A percentile compares a stretch with the other conserved stretches of the same genome.
These are phyloP conservation scores for Polyploca ridens DNA, from an alignment of 2,888 invertebrate genomes.

Conservation along the genomic window DNA sequence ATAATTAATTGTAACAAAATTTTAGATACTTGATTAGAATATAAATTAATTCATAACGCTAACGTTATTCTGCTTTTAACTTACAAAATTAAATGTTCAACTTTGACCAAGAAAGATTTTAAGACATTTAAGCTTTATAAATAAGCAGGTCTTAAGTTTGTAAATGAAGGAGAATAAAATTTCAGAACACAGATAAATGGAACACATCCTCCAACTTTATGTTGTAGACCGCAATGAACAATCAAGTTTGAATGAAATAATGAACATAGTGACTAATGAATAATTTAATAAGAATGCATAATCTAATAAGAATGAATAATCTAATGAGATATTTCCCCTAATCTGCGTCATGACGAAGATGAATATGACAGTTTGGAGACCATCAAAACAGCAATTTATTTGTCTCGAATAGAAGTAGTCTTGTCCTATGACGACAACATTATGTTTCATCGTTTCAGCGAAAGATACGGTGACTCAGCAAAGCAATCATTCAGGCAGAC, in stretches of 20 bases:
- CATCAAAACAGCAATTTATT: constrained; percentile 42
- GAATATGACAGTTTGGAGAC: constrained; percentile 19
- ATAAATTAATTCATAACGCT: too few species aligned
- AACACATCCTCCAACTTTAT: not conserved
- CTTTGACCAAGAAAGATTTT: too few species aligned
- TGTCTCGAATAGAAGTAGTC: constrained; percentile 33
- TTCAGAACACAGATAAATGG: constrained; percentile 2
- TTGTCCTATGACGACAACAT: constrained; percentile 45
- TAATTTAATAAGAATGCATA: not conserved
- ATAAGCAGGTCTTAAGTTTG: too few species aligned
- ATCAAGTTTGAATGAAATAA: too few species aligned
- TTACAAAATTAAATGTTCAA: too few species aligned
- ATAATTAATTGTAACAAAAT: too few species aligned
- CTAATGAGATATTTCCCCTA: constrained; percentile 10
- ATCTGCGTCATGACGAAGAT: constrained; percentile 16
- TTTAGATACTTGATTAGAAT: too few species aligned
- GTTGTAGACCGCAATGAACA: not conserved
- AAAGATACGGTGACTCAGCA: constrained; percentile 63
- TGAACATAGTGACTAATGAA: too few species aligned
- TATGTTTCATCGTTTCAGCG: constrained; percentile 71
- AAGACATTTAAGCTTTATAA: too few species aligned
- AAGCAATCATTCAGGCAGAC: constrained; percentile 52
- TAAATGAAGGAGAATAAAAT: not conserved
- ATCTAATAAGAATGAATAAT: constrained; percentile 6
- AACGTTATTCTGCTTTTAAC: too few species aligned